Evolutionary conservation across 2,888 invertebrate species (phyloP).

Genomic region (Chelonus formosanus): DNA sequence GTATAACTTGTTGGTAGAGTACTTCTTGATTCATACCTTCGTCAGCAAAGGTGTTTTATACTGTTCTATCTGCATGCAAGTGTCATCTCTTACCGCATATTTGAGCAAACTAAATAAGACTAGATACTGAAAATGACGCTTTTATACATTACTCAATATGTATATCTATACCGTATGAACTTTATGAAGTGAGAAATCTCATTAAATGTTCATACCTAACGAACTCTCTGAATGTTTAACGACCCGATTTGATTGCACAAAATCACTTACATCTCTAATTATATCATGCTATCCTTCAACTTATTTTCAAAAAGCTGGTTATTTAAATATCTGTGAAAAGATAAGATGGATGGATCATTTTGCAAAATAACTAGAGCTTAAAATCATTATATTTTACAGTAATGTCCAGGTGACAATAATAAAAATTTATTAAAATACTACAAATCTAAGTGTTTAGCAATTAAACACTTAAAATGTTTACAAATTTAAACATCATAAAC

Average conservation of each 20-base stretch:
- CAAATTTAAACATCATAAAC: too few relatives aligned
- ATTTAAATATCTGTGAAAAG: not conserved
- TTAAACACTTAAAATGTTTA: too few relatives aligned
- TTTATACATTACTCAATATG: not conserved
- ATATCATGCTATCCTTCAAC: not conserved
- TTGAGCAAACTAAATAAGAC: slow-evolving; percentile 13
- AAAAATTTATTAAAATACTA: too few relatives aligned
- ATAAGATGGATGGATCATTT: too few relatives aligned
- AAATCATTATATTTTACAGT: too few relatives aligned
- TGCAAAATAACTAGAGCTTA: too few relatives aligned
- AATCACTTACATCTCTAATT: not conserved
- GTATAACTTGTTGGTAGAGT: not conserved
- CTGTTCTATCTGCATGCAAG: too few relatives aligned
- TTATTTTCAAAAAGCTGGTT: not conserved
- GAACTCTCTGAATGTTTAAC: slow-evolving; percentile 6
- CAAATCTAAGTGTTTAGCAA: too few relatives aligned
- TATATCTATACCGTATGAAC: not conserved
- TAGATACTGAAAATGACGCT: not conserved
- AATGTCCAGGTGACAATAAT: too few relatives aligned
- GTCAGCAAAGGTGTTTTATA: not conserved
- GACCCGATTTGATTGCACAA: slow-evolving; percentile 5
- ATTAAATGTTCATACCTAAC: slow-evolving; percentile 9
- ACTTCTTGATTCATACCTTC: not conserved
- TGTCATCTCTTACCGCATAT: not conserved
- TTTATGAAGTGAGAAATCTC: not conserved